A percentile compares a stretch with the other conserved stretches of the same genome.
These are phyloP conservation scores for Ambastaia sidthimunki DNA, from an alignment of 2,797 vertebrate genomes.

Conservation along the genomic window DNA sequence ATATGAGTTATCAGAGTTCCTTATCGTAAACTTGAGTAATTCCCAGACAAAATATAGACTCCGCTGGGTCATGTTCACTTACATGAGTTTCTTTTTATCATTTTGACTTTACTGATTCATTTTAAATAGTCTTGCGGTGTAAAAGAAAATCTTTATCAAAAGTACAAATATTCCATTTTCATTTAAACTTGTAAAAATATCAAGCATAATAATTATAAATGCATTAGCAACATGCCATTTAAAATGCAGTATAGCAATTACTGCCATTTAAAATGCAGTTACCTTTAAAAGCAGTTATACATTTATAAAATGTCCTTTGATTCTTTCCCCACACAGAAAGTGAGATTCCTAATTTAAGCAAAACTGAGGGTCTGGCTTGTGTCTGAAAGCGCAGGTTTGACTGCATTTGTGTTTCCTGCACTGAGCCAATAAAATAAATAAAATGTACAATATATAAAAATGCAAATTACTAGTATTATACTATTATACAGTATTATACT, in stretches of 20 bases:
- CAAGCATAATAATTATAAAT: not conserved
- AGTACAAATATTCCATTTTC: too few relatives aligned
- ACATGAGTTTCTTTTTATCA: not conserved
- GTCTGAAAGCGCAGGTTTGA: not conserved
- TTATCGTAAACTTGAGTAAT: not conserved
- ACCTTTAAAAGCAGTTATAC: not conserved
- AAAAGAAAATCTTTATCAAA: not conserved
- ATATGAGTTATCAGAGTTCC: not conserved
- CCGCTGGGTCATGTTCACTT: not conserved
- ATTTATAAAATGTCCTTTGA: not conserved
- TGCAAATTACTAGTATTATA: not conserved
- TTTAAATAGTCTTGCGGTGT: not conserved
- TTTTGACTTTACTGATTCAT: not conserved
- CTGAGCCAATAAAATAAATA: not conserved
- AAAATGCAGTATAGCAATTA: not conserved
- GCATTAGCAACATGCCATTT: not conserved
- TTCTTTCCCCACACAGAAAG: not conserved
- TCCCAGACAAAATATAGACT: slow-evolving; percentile 2
- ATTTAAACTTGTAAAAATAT: not conserved
- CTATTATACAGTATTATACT: too few relatives aligned
- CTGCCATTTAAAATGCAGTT: not conserved
- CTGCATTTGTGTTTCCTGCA: not conserved
- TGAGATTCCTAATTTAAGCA: not conserved
- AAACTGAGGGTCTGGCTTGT: not conserved
- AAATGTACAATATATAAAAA: not conserved